These are phyloP conservation scores for Drosophila vallismaia DNA, from an alignment of 2,888 invertebrate genomes.

Conservation along the genomic window DNA sequence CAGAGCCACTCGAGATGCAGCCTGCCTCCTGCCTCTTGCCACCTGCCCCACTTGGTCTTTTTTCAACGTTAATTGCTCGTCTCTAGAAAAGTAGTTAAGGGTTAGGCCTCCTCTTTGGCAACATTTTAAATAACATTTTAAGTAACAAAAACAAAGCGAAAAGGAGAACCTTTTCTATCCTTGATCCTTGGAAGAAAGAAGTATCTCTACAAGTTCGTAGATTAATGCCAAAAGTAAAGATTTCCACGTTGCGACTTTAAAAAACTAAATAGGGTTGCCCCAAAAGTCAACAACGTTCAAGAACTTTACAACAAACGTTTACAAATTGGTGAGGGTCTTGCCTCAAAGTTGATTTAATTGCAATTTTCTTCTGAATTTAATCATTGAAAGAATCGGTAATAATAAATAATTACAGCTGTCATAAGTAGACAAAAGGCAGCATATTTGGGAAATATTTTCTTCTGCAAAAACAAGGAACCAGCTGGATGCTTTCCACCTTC, in stretches of 20 bases:
- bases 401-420: slow-evolving; percentile 40
- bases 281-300: slow-evolving; percentile 59
- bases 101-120: neutral
- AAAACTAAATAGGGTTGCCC: slow-evolving; percentile 32
- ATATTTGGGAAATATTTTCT: slow-evolving; percentile 22
- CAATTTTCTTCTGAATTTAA: neutral
- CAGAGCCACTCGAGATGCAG: slow-evolving; percentile 49
- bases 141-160: slow-evolving; percentile 37
- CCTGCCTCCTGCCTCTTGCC: slow-evolving; percentile 40
- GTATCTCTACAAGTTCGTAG: slow-evolving; percentile 54
- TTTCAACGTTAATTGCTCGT: slow-evolving; percentile 63
- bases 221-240: slow-evolving; percentile 61
- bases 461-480: slow-evolving; percentile 36
- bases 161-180: slow-evolving; percentile 32
- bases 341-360: neutral
- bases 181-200: slow-evolving; percentile 23
- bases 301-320: slow-evolving; percentile 60
- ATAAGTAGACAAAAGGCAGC: slow-evolving; percentile 18
- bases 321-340: neutral
- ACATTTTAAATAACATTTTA: neutral
- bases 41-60: slow-evolving; percentile 30
- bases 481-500: slow-evolving; percentile 18
- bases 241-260: slow-evolving; percentile 62
- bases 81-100: slow-evolving; percentile 14
- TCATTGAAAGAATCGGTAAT: slow-evolving; percentile 7